Base-by-base conservation (phyloP, 2,888 invertebrate genomes). In the Saturnia pavonia region DNA sequence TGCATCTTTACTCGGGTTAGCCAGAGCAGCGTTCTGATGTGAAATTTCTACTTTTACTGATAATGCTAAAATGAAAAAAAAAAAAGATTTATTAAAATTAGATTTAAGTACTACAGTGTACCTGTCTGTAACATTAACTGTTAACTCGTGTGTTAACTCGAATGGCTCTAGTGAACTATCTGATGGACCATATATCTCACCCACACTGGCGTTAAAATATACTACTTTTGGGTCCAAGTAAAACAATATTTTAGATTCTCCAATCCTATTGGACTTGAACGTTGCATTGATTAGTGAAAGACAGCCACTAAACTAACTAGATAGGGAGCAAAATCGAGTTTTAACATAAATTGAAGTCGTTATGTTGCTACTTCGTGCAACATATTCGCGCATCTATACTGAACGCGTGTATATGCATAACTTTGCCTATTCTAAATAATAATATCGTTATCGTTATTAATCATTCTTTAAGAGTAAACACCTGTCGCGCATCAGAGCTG, bases 41-140 rank as follows among this genome's bases (percentile, higher is more conserved):
- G 54, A 72, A 45, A 85, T 72, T 22, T 77, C 71, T 1, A 86
- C 74, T 8, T 72, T 76, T 7, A 87, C 76, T 27, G 70, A 65
- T 48, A 88, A 72, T 69, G 73, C 88, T 88, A 78, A 11, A 57
- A 78, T 25, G 6, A 60, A 60, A 12, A 14, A 60, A 60, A 12
- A 14, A 60, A 25, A 27, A 60, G 0, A 27, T 22, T 22, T 27
- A 60, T 27, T 25, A 27, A 14, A 3, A 60, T 57, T 57, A 0
- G 2, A 27, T 60, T 25, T 27, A n/a, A n/a, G n/a, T n/a, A 27
- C 25, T 25, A 60, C 0, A 25, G 2, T 12, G 14, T 3, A 14
- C 14, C 11, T 9, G 1, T 1, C n/a, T 22, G 11, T 22, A 1
- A 54, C 11, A n/a, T n/a, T n/a, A n/a, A n/a, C n/a, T n/a, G n/a